phyloP scores from a whole-genome alignment of 2,888 invertebrate genomes.

The Bursaphelenchus okinawaensis region DNA sequence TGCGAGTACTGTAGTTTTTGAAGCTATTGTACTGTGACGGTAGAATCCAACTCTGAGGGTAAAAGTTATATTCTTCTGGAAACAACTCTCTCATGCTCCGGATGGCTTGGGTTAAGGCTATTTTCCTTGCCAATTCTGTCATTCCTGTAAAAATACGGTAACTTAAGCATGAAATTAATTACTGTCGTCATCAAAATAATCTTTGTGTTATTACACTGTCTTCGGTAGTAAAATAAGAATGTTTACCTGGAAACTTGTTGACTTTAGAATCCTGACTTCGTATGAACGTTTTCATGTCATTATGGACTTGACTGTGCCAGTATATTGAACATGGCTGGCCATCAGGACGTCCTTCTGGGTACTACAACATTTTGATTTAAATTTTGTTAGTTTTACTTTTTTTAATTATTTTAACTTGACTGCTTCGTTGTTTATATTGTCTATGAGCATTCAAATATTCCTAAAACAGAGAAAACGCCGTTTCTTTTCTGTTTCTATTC shows the following conservation, averaged over 20 bases:
- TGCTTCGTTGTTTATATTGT: too few species aligned
- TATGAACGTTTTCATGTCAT: constrained; percentile 58
- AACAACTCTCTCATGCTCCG: constrained; percentile 60
- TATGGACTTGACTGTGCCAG: constrained; percentile 60
- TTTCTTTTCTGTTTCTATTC: too few species aligned
- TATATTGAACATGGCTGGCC: constrained; percentile 59
- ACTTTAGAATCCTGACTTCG: constrained; percentile 55
- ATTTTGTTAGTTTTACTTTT: too few species aligned
- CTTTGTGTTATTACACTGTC: neutral
- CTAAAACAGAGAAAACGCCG: too few species aligned
- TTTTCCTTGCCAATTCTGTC: constrained; percentile 60
- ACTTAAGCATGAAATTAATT: neutral
- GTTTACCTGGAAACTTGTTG: constrained; percentile 62
- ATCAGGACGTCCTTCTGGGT: constrained; percentile 56
- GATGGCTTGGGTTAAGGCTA: constrained; percentile 60
- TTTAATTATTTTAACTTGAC: too few species aligned
- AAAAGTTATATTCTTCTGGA: constrained; percentile 61
- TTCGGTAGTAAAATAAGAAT: too few species aligned
- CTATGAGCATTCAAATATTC: too few species aligned
- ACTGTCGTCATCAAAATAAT: neutral
- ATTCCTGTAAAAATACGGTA: constrained; percentile 57
- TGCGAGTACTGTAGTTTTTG: constrained; percentile 24
- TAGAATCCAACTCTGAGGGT: constrained; percentile 62
- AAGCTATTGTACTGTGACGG: constrained; percentile 59
- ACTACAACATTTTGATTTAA: constrained; percentile 45